Base-by-base conservation (phyloP, 2,797 vertebrate genomes). In the Phaenicophaeus curvirostris region DNA sequence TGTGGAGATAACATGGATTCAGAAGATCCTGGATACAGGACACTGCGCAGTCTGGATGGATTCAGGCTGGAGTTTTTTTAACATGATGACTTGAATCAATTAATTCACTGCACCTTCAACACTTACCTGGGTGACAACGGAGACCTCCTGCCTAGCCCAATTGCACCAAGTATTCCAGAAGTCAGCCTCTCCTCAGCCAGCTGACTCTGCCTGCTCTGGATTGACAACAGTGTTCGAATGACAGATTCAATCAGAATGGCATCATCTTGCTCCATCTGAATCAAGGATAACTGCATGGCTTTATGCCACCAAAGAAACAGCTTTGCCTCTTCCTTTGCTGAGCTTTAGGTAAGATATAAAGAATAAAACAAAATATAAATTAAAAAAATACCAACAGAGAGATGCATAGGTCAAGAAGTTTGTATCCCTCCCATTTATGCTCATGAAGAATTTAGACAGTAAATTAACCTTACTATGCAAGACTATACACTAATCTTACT, bases 271-370 rank as follows among this genome's bases (percentile, higher is more conserved):
- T 99, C 98, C 16, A 97, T 95, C 95, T 99, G 99, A 18, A 98
- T 97, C 95, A 98, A 97, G 90, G 99, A 98, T 77, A 99, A 98
- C 95, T 99, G 98, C 85, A 99, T 96, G 15, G 98, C 97, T 95
- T 99, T 99, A 94, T 99, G 99, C 99, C 99, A 99, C 99, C 99
- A 99, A 28, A 99, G 97, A 89, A 99, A 99, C 91, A 99, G 98
- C 95, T 99, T 99, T 50, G 99, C 98, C 94, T 99, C 99, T 50
- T 99, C 99, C 41, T 96, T 97, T 13, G 97, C 91, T 57, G 98
- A 98, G 83, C 99, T 99, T 95, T 25, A 65, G 58, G 44, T 24
- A 66, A 78, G 33, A 93, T 71, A 14, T 42, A 65, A 53, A 54
- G 11, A 63, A 73, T 18, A 46, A 73, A 1, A 48, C 14, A 58